Evolutionary conservation across 2,797 vertebrate genomes (phyloP), one percentile per base, ranked within the genome.

Genomic region (Hyperoplus immaculatus): DNA sequence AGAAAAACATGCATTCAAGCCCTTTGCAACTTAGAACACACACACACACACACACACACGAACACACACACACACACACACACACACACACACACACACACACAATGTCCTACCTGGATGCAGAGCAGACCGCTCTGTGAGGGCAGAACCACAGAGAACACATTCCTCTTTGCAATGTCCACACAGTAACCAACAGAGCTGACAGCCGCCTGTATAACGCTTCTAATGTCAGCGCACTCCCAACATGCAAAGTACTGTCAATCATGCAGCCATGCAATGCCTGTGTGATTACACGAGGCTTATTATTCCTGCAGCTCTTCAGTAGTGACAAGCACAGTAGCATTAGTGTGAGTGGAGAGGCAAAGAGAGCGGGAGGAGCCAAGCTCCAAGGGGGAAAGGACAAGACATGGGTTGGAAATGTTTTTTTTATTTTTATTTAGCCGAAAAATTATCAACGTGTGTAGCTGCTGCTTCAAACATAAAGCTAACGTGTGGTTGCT

Each of bases 251-350:
- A 94, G 89, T 86, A 75, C 75, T 81, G 82, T 80, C 71, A 88
- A 89, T 93, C 96, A 97, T 97, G 97, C 97, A 96, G 94, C 88
- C 97, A 97, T 97, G 97, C 97, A 94, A 56, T 86, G 86, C 81
- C 77, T 55, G 45, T 69, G 83, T 89, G 85, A 93, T 76, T 64
- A 63, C 72, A 77, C 77, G 74, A 85, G 75, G 69, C 42, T 47
- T 84, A 83, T 84, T 88, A 79, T 75, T 87, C 69, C 75, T 70
- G 71, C 66, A 74, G 88, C 46, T 85, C 64, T 90, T 86, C 89
- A 82, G 18, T 55, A 87, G 85, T 89, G 91, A 71, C 87, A 96
- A 93, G 95, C 94, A 90, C 87, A 93, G 93, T 92, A 90, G 85
- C 80, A 92, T 97, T 97, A 96, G 95, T 95, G 85, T 54, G 82